Base-by-base conservation (phyloP, 2,113 vertebrate genomes). In the Pseudorectes ferrugineus region DNA sequence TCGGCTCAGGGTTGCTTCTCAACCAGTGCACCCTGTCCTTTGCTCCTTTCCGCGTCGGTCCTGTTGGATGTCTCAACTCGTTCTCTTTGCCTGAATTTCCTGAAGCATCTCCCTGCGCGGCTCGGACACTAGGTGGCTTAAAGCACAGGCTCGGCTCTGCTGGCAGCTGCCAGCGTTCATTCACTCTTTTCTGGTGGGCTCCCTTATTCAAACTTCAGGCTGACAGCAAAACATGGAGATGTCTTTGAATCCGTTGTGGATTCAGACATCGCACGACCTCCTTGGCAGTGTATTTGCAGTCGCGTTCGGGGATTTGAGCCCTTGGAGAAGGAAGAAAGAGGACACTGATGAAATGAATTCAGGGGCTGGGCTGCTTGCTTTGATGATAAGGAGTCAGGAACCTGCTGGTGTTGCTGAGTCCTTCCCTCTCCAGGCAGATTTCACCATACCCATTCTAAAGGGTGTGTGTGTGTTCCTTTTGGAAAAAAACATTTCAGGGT, bases 101-200 rank as follows among this genome's bases (percentile, higher is more conserved):
- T 10, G 11, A 4, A 71, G 54, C 63, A 2, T 62, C 48, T 76
- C 71, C 79, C 49, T 73, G 66, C 93, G 81, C 81, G 3, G 86
- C 94, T 96, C 51, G 92, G 95, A 97, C 98, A 97, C 98, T 97
- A 98, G 98, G 98, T 98, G 98, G 98, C 97, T 97, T 92, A 84
- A 54, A 95, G 97, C 78, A 73, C 76, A 89, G 24, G 85, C 89
- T 63, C 23, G 88, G 88, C 92, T 95, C 67, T 33, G 48, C 38
- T 6, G 93, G 78, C 70, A 40, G 93, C 89, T 76, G 92, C 45
- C 31, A 10, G 43, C 33, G 19, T 66, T 76, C 87, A 36, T 87
- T 72, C 80, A 40, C 79, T 91, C 78, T 51, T 45, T 14, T 78
- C 75, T 62, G 96, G 93, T 97, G 97, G 97, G 95, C 91, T 95